Evolutionary conservation across 2,888 invertebrate species (phyloP).

Genomic region (Endotricha flammealis): DNA sequence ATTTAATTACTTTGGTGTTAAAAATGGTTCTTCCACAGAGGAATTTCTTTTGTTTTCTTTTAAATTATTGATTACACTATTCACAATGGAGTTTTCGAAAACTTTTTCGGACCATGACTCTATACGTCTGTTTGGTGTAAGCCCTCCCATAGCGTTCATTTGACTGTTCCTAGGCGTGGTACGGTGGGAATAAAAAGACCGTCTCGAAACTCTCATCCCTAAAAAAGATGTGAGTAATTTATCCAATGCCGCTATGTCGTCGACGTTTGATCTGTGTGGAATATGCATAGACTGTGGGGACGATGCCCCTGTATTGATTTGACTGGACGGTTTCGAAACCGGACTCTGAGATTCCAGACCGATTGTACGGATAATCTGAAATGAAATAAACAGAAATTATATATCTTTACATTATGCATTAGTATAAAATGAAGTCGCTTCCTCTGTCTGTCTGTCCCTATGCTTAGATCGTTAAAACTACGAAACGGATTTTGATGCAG

Average conservation of each 20-base stretch:
- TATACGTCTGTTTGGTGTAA: slow-evolving; percentile 37
- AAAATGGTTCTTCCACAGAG: slow-evolving; percentile 54
- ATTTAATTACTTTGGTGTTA: slow-evolving; percentile 51
- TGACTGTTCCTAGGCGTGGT: slow-evolving; percentile 56
- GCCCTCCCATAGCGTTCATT: slow-evolving; percentile 42
- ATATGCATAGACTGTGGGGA: slow-evolving; percentile 35
- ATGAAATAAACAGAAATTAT: too few species aligned
- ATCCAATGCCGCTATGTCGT: slow-evolving; percentile 81
- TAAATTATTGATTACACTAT: slow-evolving; percentile 56
- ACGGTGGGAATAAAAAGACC: slow-evolving; percentile 54
- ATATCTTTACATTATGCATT: too few species aligned
- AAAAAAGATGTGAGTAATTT: slow-evolving; percentile 80
- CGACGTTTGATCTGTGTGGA: slow-evolving; percentile 53
- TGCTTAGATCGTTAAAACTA: too few species aligned
- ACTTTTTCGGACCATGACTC: slow-evolving; percentile 69
- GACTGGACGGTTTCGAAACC: slow-evolving; percentile 47
- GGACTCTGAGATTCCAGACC: slow-evolving; percentile 52
- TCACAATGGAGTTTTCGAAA: slow-evolving; percentile 60
- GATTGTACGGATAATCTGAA: slow-evolving; percentile 54
- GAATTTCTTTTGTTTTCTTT: slow-evolving; percentile 51
- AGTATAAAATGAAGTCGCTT: too few species aligned
- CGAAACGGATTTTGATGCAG: too few species aligned
- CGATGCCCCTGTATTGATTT: slow-evolving; percentile 43
- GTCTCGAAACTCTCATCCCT: slow-evolving; percentile 60
- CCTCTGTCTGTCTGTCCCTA: too few species aligned